These are phyloP conservation scores for Rhinopomastus cyanomelas DNA, from an alignment of 2,113 vertebrate genomes.

Conservation along the genomic window DNA sequence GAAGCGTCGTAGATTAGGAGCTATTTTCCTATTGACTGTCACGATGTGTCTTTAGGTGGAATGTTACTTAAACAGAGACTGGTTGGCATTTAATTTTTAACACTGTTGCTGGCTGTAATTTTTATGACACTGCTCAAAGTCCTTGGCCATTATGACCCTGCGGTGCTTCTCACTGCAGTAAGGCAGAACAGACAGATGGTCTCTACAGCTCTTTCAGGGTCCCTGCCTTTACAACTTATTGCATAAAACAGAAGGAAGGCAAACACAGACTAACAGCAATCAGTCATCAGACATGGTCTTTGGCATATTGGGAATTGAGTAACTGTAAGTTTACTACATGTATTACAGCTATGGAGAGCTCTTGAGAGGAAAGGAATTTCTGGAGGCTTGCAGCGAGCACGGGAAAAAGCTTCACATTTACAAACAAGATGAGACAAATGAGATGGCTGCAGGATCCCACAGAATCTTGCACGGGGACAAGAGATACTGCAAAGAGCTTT, in stretches of 20 bases:
- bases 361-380: not conserved
- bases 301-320: not conserved
- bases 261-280: not conserved
- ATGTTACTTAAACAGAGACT: not conserved
- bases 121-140: not conserved
- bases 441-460: not conserved
- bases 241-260: not conserved
- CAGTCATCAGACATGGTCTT: not conserved
- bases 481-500: not conserved
- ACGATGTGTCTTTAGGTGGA: not conserved
- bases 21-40: not conserved
- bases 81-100: not conserved
- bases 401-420: not conserved
- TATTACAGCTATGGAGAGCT: not conserved
- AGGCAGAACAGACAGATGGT: not conserved
- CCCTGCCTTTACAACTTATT: not conserved
- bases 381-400: not conserved
- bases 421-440: not conserved
- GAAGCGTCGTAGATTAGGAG: not conserved
- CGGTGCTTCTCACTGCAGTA: not conserved
- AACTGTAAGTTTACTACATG: not conserved
- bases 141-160: not conserved
- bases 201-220: not conserved
- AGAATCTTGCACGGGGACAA: not conserved
- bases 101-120: not conserved